phyloP scores from a whole-genome alignment of 2,113 vertebrate genomes.

The Percina caprodes region DNA sequence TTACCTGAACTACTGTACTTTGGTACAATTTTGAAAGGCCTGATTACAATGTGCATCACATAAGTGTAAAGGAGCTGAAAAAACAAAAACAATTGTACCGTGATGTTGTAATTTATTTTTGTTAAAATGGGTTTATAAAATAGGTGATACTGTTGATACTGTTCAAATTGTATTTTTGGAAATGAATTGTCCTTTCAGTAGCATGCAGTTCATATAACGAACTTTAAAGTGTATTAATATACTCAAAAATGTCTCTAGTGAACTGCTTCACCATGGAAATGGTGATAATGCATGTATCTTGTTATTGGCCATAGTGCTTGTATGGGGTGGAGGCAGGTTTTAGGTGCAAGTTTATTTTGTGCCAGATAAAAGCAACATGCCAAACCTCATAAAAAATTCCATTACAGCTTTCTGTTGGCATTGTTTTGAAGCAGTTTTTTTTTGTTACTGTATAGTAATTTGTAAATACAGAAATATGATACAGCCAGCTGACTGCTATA shows the following conservation, averaged over 20 bases:
- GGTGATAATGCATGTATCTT: background rate
- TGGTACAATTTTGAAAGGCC: background rate
- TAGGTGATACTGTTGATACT: too few relatives aligned
- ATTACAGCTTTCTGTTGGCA: slow-evolving; percentile 28
- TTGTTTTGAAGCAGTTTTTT: slow-evolving; percentile 22
- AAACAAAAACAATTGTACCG: too few relatives aligned
- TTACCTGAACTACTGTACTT: background rate
- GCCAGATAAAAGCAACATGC: slow-evolving; percentile 46
- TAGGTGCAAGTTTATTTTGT: slow-evolving; percentile 37
- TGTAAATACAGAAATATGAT: slow-evolving; percentile 20
- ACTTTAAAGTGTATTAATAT: background rate
- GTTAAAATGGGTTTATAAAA: too few relatives aligned
- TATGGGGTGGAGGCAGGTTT: slow-evolving; percentile 49
- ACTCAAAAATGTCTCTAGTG: background rate
- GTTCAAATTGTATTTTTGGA: slow-evolving; percentile 3
- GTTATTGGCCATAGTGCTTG: slow-evolving; percentile 7
- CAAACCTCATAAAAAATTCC: slow-evolving; percentile 44
- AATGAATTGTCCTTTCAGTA: background rate
- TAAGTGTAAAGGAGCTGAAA: too few relatives aligned
- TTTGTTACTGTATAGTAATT: slow-evolving; percentile 6
- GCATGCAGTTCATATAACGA: background rate
- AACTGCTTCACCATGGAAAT: background rate
- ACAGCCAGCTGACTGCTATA: background rate
- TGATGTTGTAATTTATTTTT: too few relatives aligned
- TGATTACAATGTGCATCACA: too few relatives aligned